phyloP scores from a whole-genome alignment of 1,140 invertebrate species.

The Drosophila simulans region DNA sequence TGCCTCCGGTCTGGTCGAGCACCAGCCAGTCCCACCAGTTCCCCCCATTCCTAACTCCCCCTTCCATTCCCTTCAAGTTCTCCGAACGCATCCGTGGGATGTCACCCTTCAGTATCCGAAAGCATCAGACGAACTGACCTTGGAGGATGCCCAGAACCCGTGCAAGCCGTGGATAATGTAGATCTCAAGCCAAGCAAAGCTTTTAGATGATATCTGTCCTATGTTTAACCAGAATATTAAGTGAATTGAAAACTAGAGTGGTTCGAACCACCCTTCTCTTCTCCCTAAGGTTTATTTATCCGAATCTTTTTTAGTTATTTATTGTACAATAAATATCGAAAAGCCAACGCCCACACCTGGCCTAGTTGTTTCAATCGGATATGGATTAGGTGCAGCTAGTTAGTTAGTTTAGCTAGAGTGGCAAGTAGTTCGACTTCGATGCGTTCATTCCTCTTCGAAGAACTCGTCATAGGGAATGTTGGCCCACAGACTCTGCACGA shows the following conservation, averaged over 20 bases:
- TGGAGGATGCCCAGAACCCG: background rate
- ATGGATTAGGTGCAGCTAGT: too few species aligned
- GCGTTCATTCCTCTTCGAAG: conserved; percentile 29
- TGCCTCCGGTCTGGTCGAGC: too few species aligned
- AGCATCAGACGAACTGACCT: conserved; percentile 1
- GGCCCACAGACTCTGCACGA: conserved; percentile 45
- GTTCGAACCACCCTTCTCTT: background rate
- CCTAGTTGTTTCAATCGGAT: background rate
- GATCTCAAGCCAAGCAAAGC: conserved; percentile 1
- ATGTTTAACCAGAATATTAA: background rate
- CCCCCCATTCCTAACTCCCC: too few species aligned
- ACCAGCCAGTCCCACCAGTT: background rate
- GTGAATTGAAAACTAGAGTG: background rate
- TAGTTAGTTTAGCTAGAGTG: too few species aligned
- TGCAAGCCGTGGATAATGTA: background rate
- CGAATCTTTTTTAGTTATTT: background rate
- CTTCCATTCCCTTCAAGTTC: background rate
- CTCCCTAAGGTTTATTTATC: background rate
- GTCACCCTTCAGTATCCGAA: background rate
- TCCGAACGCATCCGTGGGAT: conserved; percentile 2
- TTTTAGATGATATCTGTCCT: background rate
- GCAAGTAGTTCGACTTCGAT: too few species aligned
- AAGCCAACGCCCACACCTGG: background rate
- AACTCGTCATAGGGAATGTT: conserved; percentile 61
- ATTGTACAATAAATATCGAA: background rate